Evolutionary conservation across 2,888 invertebrate genomes (phyloP).

Genomic region (Pherbina coryleti): DNA sequence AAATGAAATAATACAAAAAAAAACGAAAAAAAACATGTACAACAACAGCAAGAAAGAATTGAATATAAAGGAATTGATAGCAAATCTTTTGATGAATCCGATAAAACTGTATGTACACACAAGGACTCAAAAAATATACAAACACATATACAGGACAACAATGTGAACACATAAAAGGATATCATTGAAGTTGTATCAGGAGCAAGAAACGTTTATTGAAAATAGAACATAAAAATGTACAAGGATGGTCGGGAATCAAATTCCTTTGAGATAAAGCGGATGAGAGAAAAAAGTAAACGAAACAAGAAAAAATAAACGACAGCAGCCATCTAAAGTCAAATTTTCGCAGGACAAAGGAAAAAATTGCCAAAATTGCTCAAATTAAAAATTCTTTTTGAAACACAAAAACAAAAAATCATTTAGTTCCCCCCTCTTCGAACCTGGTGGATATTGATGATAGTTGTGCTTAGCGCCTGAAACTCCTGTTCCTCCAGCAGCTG

Average conservation of each 20-base stretch:
- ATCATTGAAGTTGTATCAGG: background rate
- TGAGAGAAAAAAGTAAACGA: background rate
- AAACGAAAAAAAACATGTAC: conserved; percentile 25
- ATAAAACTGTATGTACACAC: conserved; percentile 36
- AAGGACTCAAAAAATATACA: background rate
- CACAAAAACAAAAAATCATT: background rate
- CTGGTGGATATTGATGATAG: conserved; percentile 68
- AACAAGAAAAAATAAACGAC: conserved; percentile 3
- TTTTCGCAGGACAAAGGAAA: conserved; percentile 1
- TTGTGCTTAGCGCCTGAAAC: conserved; percentile 59
- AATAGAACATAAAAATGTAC: conserved; percentile 11
- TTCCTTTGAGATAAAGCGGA: background rate
- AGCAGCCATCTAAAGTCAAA: background rate
- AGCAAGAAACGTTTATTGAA: conserved; percentile 16
- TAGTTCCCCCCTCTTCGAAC: conserved; percentile 47
- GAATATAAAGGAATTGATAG: conserved; percentile 41
- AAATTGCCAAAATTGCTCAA: background rate
- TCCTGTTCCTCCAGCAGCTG: conserved; percentile 35
- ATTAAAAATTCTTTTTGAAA: conserved; percentile 15
- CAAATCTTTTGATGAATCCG: conserved; percentile 46
- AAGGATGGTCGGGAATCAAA: conserved; percentile 6
- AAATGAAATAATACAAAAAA: conserved; percentile 31
- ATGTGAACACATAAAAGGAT: background rate
- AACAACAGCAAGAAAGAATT: background rate
- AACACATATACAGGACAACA: background rate